These are phyloP conservation scores for Aphodius sticticus DNA, from an alignment of 2,888 invertebrate species.

Conservation along the genomic window DNA sequence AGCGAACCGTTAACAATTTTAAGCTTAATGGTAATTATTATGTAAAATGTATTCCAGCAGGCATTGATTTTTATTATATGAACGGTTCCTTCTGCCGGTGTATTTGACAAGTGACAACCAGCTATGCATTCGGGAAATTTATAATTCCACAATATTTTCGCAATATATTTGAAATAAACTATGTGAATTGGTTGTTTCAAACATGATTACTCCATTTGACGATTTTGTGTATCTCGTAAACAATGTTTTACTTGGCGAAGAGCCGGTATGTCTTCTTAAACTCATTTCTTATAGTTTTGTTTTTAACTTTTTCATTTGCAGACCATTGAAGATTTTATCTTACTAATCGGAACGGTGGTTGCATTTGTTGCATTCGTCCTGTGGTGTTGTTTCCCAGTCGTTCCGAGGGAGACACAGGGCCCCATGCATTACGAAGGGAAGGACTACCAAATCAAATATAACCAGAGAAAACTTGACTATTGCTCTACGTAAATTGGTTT, in stretches of 20 bases:
- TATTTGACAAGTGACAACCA: background rate
- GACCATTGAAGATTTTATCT: constrained; percentile 70
- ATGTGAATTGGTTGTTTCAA: constrained; percentile 29
- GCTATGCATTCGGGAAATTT: background rate
- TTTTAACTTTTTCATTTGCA: constrained; percentile 49
- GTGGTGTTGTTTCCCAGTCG: constrained; percentile 70
- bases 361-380: constrained; percentile 70
- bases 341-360: constrained; percentile 68
- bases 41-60: background rate
- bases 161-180: background rate
- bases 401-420: constrained; percentile 54
- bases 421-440: constrained; percentile 54
- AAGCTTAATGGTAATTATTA: background rate
- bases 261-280: constrained; percentile 62
- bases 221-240: constrained; percentile 69
- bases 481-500: constrained; percentile 40
- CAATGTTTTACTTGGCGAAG: constrained; percentile 67
- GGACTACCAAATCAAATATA: constrained; percentile 53
- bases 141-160: background rate
- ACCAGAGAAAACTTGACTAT: constrained; percentile 50
- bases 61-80: background rate
- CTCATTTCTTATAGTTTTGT: background rate
- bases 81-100: background rate
- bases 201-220: constrained; percentile 66
- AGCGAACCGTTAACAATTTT: background rate